A percentile compares a stretch with the other conserved stretches of the same genome.
Conservation (phyloP, 2,113 vertebrate genomes). For the Apodemus sylvaticus region DNA sequence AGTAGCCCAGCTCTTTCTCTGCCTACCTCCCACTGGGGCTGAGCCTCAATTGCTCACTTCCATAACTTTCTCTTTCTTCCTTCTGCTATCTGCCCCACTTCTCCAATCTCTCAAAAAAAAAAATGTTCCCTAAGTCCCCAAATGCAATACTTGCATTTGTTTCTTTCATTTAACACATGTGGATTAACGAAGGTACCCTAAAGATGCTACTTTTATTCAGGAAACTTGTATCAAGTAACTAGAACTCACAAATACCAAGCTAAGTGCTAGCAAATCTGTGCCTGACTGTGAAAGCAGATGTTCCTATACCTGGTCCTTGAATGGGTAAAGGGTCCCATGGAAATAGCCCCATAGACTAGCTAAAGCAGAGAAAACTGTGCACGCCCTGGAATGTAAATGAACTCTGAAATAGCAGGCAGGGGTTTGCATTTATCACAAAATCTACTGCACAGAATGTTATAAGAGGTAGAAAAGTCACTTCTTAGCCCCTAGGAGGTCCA, state of each 20-base stretch:
- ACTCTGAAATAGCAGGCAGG: neutral
- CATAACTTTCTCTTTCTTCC: neutral
- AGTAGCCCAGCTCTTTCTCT: neutral
- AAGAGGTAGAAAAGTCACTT: neutral
- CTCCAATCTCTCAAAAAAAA: neutral
- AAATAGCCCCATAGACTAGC: too few species aligned
- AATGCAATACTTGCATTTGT: neutral
- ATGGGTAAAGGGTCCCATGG: neutral
- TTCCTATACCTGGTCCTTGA: too few species aligned
- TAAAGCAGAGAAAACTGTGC: neutral
- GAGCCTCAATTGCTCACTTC: neutral
- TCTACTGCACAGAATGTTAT: neutral
- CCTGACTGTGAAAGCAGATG: neutral
- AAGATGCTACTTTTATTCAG: neutral
- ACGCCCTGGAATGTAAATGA: neutral
- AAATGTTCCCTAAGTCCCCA: neutral
- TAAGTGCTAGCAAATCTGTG: neutral
- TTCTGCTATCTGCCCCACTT: neutral
- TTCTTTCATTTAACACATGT: neutral
- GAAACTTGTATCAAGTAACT: neutral
- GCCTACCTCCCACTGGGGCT: neutral
- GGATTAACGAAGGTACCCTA: neutral
- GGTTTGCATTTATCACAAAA: neutral
- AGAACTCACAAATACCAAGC: neutral
- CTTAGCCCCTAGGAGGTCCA: accelerated